Conservation (phyloP, 2,797 vertebrate species). For the Columba guinea region DNA sequence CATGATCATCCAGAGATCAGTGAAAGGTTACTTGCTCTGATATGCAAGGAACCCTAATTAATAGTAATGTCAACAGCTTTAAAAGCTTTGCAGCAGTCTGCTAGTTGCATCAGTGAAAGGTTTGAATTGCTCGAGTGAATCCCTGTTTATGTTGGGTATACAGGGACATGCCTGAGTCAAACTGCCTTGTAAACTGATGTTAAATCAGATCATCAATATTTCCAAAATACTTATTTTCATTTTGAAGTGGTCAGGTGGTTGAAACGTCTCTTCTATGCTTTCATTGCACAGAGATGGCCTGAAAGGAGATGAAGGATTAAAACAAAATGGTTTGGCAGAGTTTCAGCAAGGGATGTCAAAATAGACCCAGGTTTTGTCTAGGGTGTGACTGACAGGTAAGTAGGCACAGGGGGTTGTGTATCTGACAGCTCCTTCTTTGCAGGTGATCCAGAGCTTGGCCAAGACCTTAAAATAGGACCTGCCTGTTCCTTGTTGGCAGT, state of each 20-base stretch:
- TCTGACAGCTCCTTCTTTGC: background rate
- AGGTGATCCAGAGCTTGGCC: background rate
- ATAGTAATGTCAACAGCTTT: conserved; percentile 19
- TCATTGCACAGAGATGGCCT: background rate
- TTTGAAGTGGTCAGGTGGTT: background rate
- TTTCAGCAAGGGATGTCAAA: background rate
- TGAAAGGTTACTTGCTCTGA: conserved; percentile 29
- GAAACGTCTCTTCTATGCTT: background rate
- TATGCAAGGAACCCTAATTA: conserved; percentile 4
- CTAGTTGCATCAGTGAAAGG: background rate
- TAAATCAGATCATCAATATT: background rate
- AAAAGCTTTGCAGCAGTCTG: conserved; percentile 6
- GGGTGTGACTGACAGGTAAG: background rate
- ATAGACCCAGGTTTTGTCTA: background rate
- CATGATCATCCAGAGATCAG: background rate
- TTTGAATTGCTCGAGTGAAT: conserved; percentile 8
- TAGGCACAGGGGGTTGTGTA: background rate
- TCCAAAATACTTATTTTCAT: background rate
- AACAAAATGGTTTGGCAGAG: background rate
- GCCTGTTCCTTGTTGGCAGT: background rate
- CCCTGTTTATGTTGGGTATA: background rate
- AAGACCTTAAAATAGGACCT: background rate
- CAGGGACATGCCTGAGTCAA: background rate
- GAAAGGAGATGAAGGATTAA: background rate
- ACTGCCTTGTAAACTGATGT: background rate